Evolutionary conservation across 2,113 vertebrate species (phyloP).

Genomic region (Triplophysa dalaica): DNA sequence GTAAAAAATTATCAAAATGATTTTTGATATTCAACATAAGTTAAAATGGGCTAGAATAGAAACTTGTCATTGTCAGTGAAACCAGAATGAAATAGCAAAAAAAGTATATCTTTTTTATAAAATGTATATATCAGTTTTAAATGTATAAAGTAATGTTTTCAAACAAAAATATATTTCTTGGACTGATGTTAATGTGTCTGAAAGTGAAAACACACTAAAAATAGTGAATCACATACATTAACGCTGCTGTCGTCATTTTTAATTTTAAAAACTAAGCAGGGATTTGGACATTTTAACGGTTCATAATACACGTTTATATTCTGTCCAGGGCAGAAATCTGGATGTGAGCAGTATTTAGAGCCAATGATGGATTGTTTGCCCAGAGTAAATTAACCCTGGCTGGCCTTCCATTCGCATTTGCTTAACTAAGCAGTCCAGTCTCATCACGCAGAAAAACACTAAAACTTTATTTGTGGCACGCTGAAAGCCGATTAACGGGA

Average conservation of each 20-base stretch:
- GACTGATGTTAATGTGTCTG: too few relatives aligned
- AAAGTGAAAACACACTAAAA: too few relatives aligned
- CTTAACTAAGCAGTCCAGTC: constrained; percentile 62
- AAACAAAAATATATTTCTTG: too few relatives aligned
- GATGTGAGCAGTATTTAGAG: constrained; percentile 57
- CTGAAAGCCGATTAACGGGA: constrained; percentile 53
- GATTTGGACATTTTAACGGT: constrained; percentile 21
- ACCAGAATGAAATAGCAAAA: too few relatives aligned
- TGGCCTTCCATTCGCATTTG: constrained; percentile 58
- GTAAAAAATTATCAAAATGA: too few relatives aligned
- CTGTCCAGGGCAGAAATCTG: constrained; percentile 62
- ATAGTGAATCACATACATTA: neutral
- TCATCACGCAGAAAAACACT: constrained; percentile 39
- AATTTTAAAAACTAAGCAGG: constrained; percentile 40
- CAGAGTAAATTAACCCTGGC: constrained; percentile 70
- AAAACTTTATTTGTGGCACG: constrained; percentile 37
- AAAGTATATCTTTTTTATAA: too few relatives aligned
- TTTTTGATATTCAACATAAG: too few relatives aligned
- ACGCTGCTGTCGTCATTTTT: constrained; percentile 19
- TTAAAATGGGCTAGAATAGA: too few relatives aligned
- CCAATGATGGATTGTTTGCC: constrained; percentile 52
- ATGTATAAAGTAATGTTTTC: too few relatives aligned
- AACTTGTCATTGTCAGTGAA: too few relatives aligned
- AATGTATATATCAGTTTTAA: too few relatives aligned
- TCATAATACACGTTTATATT: constrained; percentile 46